Evolutionary conservation across 1,140 invertebrate genomes (phyloP).

Genomic region (Platyscapa corneri): DNA sequence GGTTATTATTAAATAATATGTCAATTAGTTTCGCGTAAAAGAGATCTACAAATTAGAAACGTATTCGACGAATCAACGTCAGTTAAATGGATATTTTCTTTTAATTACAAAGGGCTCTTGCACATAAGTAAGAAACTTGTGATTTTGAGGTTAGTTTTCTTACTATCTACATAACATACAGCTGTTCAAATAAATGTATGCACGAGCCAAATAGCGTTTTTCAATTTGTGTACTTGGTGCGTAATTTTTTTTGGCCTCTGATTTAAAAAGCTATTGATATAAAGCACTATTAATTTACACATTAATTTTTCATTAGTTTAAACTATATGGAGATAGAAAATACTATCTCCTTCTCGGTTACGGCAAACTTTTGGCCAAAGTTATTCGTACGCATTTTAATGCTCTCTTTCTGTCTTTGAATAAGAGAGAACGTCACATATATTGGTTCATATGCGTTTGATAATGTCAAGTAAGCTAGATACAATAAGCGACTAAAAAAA

Average conservation of each 20-base stretch:
- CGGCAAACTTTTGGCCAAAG: neutral
- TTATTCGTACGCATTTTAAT: neutral
- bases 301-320: neutral
- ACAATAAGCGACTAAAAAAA: neutral
- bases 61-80: too few species aligned
- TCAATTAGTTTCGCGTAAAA: too few species aligned
- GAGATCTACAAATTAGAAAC: too few species aligned
- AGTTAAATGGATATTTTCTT: neutral
- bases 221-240: neutral
- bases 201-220: neutral
- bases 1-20: too few species aligned
- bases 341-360: neutral
- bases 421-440: too few species aligned
- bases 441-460: too few species aligned
- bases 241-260: conserved; percentile 39
- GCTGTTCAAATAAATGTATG: conserved; percentile 5
- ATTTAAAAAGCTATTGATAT: neutral
- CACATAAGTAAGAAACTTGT: neutral
- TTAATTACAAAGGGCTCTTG: neutral
- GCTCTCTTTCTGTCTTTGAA: conserved; percentile 40
- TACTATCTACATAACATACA: neutral
- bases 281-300: neutral
- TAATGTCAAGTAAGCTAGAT: neutral
- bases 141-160: conserved; percentile 29
- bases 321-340: neutral